Percentiles rank a stretch among this genome's conserved stretches.
Evolutionary conservation across 2,113 vertebrate species (phyloP).

Genomic region (Dendrocopos noguchii): DNA sequence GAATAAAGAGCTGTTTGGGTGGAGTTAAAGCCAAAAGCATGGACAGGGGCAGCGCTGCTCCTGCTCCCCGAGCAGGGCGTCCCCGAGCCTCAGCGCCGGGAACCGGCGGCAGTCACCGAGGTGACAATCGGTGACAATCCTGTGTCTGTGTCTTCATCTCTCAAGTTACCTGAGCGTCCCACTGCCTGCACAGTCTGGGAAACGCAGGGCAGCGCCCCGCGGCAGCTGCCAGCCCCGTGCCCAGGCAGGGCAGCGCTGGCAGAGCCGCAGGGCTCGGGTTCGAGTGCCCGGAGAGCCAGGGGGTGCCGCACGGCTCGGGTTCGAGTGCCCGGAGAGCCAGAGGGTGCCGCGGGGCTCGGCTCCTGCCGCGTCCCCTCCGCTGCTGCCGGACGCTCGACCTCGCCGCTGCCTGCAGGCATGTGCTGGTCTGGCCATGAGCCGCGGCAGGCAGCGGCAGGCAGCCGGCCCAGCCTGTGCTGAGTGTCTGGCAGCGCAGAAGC

Average conservation of each 20-base stretch:
- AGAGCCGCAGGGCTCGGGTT: fast-evolving
- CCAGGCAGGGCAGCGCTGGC: fast-evolving
- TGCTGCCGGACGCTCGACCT: neutral
- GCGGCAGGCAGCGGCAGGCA: neutral
- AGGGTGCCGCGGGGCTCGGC: no score
- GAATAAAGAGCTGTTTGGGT: neutral
- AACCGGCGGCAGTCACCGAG: fast-evolving
- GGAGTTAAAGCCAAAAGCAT: neutral
- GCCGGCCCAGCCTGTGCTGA: neutral
- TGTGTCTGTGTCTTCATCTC: fast-evolving
- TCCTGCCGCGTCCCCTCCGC: neutral
- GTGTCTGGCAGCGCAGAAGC: neutral
- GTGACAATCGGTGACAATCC: fast-evolving
- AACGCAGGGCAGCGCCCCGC: neutral
- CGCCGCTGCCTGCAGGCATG: fast-evolving
- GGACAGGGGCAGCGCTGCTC: neutral
- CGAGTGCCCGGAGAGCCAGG: fast-evolving
- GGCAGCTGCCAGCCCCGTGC: fast-evolving
- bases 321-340: neutral
- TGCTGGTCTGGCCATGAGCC: neutral
- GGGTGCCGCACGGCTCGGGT: fast-evolving
- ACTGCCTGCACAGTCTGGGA: fast-evolving
- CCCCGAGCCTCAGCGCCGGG: neutral
- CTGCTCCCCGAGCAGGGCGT: neutral
- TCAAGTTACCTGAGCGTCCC: neutral